Percentiles rank a stretch among this genome's conserved stretches.
phyloP scores from a whole-genome alignment of 2,888 invertebrate genomes.

The Leucoma salicis region DNA sequence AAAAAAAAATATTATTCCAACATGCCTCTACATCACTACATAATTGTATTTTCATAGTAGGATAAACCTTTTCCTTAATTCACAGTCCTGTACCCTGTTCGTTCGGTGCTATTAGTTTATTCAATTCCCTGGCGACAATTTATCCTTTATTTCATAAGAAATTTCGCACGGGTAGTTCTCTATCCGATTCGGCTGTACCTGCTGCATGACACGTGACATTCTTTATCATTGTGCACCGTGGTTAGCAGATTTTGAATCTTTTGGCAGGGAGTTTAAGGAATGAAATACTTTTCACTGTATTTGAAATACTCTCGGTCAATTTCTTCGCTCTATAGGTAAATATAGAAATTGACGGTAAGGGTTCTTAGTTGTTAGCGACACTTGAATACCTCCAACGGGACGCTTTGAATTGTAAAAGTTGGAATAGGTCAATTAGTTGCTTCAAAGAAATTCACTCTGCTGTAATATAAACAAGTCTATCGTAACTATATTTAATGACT shows the following conservation, averaged over 20 bases:
- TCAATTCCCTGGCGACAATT: constrained; percentile 52
- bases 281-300: constrained; percentile 9
- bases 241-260: constrained; percentile 29
- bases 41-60: constrained; percentile 9
- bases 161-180: constrained; percentile 59
- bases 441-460: neutral
- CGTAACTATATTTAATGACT: neutral
- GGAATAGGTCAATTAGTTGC: constrained; percentile 23
- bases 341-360: constrained; percentile 22
- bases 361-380: constrained; percentile 35
- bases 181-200: constrained; percentile 46
- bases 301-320: constrained; percentile 23
- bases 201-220: constrained; percentile 44
- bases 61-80: constrained; percentile 20
- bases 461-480: neutral
- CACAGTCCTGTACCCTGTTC: constrained; percentile 22
- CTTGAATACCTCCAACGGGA: constrained; percentile 44
- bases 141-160: constrained; percentile 57
- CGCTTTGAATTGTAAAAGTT: constrained; percentile 21
- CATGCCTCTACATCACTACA: constrained; percentile 7
- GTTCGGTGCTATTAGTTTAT: constrained; percentile 23
- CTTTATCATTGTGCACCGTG: constrained; percentile 21
- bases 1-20: too few relatives aligned
- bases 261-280: constrained; percentile 17
- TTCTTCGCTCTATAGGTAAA: constrained; percentile 22